Conservation (phyloP, 2,888 invertebrate species). For the Gisinianus flammeolus region DNA sequence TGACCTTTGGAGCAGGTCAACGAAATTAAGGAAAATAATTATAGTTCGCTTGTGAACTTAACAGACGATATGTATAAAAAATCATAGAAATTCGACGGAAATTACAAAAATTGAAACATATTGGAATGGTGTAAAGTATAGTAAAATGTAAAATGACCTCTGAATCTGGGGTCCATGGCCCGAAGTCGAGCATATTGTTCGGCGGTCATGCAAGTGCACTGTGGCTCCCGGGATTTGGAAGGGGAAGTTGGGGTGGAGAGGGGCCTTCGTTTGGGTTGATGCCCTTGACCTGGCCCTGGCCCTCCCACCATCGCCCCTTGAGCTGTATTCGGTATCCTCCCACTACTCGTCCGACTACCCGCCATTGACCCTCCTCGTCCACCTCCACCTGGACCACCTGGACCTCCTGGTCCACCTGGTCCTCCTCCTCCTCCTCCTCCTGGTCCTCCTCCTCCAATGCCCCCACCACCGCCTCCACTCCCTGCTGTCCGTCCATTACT, state of each 20-base stretch:
- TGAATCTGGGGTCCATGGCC: constrained; percentile 81
- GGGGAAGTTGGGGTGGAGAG: constrained; percentile 93
- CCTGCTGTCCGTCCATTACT: constrained; percentile 60
- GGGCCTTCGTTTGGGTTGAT: constrained; percentile 79
- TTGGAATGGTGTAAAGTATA: background rate
- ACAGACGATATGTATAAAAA: too few relatives aligned
- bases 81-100: too few relatives aligned
- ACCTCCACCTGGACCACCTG: constrained; percentile 60
- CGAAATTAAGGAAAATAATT: too few relatives aligned
- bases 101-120: too few relatives aligned
- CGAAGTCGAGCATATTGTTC: constrained; percentile 87
- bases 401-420: too few relatives aligned
- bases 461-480: too few relatives aligned
- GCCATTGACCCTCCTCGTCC: constrained; percentile 60
- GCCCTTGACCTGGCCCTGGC: background rate
- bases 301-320: constrained; percentile 64
- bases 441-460: too few relatives aligned
- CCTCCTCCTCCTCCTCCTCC: too few relatives aligned
- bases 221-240: constrained; percentile 80
- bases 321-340: constrained; percentile 70
- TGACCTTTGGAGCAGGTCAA: too few relatives aligned
- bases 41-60: too few relatives aligned
- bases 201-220: constrained; percentile 91
- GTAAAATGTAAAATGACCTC: constrained; percentile 63
- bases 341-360: constrained; percentile 58